Percentiles rank a stretch among this genome's conserved stretches.
Evolutionary conservation across 2,797 vertebrate genomes (phyloP).

Genomic region (Peromyscus attwateri): DNA sequence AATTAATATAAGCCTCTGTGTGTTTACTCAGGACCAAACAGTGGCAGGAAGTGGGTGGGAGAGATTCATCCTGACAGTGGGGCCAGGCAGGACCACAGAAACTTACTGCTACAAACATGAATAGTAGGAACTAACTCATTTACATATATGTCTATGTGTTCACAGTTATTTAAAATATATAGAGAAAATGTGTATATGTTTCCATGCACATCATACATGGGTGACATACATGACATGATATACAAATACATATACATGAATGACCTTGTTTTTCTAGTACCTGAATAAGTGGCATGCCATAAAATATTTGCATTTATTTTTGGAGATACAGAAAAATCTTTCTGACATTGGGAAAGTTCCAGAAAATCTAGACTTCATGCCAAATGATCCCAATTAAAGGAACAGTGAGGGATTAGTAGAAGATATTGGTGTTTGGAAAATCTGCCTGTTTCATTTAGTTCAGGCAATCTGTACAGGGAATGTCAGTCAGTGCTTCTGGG

Average conservation of each 20-base stretch:
- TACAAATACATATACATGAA: background rate
- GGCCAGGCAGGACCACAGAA: too few species aligned
- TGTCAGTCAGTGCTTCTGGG: background rate
- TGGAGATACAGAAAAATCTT: background rate
- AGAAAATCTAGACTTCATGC: background rate
- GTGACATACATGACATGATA: background rate
- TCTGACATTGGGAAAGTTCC: background rate
- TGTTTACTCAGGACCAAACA: too few species aligned
- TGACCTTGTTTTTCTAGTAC: background rate
- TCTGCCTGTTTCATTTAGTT: background rate
- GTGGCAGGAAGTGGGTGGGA: too few species aligned
- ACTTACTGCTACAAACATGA: background rate
- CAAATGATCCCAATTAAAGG: background rate
- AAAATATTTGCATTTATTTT: background rate
- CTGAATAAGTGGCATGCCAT: background rate
- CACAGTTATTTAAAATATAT: background rate
- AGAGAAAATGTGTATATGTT: background rate
- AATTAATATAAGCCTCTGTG: too few species aligned
- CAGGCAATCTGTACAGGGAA: background rate
- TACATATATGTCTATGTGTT: background rate
- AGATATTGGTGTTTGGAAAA: background rate
- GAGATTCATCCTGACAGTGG: too few species aligned
- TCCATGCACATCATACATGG: background rate
- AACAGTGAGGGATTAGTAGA: background rate
- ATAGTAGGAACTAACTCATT: background rate